Base-by-base conservation (phyloP, 2,113 vertebrate species). In the Erythrolamprus reginae region DNA sequence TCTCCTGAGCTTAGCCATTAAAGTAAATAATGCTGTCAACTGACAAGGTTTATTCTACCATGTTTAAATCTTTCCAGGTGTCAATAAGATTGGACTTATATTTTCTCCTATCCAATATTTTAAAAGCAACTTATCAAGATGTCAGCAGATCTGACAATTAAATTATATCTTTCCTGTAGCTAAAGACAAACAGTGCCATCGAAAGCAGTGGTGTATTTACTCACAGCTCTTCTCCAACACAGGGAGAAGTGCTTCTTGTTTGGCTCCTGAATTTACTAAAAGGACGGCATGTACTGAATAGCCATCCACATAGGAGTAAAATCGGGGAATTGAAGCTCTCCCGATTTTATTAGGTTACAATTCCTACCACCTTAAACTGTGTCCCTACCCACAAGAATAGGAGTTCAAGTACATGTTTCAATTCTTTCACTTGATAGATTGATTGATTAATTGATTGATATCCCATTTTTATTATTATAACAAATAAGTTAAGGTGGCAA, bases 121-220 rank as follows among this genome's bases (percentile, higher is more conserved):
- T 92, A 89, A 89, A 87, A 89, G 51, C 45, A 82, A 89, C 42
- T 77, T 89, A 89, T 89, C 91, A 92, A 89, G 45, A 84, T 89
- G 58, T 89, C 91, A 92, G 45, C 58, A 38, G 24, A 89, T 55
- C 52, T 92, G 88, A 89, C 84, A 86, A 50, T 82, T 86, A 92
- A 92, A 92, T 92, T 89, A 87, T 26, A 89, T 28, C 48, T 65
- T 92, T 51, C 23, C 82, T 51, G 86, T 42, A 85, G 47, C 38
- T 47, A 89, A 82, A 86, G 52, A 92, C 84, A 92, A 92, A 91
- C 52, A 0, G 52, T 51, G 84, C 33, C 84, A 89, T 70, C 91
- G 83, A 92, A 84, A 92, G 51, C 47, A 86, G 61, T 82, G 56
- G 50, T 38, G 23, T 87, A 84, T 89, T 89, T 92, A 86, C 88